Conservation (phyloP, 2,888 invertebrate species). For the Xestia c-nigrum region DNA sequence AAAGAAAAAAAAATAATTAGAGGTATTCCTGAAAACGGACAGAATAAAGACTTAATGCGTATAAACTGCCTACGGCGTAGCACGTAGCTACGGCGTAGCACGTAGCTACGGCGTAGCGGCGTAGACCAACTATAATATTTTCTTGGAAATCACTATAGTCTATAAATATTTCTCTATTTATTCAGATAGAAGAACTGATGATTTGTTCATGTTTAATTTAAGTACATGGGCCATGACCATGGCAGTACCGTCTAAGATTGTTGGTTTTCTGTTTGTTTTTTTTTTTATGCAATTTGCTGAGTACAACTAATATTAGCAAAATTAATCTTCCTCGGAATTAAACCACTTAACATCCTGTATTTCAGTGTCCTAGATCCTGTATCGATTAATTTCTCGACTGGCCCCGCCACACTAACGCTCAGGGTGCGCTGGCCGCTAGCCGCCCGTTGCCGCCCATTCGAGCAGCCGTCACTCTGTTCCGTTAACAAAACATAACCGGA, state of each 20-base stretch:
- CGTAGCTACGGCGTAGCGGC: constrained; percentile 30
- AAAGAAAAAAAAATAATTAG: background rate
- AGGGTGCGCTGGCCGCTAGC: constrained; percentile 84
- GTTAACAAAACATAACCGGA: constrained; percentile 90
- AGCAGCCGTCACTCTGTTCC: constrained; percentile 86
- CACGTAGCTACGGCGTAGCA: constrained; percentile 26
- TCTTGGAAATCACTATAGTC: background rate
- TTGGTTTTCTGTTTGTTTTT: background rate
- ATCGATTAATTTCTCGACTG: constrained; percentile 57
- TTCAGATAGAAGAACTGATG: background rate
- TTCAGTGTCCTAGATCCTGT: constrained; percentile 53
- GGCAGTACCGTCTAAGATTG: background rate
- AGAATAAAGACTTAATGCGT: background rate
- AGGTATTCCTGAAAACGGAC: background rate
- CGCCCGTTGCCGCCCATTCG: constrained; percentile 78
- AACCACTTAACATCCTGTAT: background rate
- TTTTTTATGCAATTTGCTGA: background rate
- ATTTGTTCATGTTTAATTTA: background rate
- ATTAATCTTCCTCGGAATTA: background rate
- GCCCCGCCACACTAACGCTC: constrained; percentile 70
- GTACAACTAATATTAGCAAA: background rate
- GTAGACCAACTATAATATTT: background rate
- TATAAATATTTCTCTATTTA: background rate
- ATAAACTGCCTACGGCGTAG: background rate
- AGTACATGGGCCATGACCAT: background rate